Percentiles rank a stretch among this genome's conserved stretches.
Conservation (phyloP, 2,888 invertebrate genomes). For the Isoperla grammatica region DNA sequence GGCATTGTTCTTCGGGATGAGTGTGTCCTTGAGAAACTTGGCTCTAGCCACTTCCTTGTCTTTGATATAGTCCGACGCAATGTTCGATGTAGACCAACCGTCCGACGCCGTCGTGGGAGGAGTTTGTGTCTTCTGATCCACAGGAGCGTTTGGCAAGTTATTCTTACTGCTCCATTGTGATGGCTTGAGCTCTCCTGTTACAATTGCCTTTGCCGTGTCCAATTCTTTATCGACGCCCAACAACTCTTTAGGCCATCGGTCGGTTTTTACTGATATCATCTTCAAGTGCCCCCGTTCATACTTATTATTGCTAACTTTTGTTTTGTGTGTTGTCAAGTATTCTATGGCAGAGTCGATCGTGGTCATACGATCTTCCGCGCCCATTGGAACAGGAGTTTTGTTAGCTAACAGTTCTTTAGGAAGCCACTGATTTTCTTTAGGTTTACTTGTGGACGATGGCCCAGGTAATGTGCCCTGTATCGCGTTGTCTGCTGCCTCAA, state of each 20-base stretch:
- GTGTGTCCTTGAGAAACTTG: constrained; percentile 1
- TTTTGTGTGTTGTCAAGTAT: constrained; percentile 8
- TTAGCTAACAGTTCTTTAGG: background rate
- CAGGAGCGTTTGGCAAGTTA: too few species aligned
- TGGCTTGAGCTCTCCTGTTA: background rate
- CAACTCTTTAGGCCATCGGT: constrained; percentile 3
- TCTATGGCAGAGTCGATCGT: constrained; percentile 19
- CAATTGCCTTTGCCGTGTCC: background rate
- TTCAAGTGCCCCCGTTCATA: background rate
- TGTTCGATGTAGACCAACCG: constrained; percentile 2
- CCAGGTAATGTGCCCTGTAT: background rate
- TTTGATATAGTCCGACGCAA: background rate
- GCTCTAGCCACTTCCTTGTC: constrained; percentile 5
- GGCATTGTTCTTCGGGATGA: background rate
- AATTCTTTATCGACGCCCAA: background rate
- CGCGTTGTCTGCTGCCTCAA: background rate
- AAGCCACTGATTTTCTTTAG: background rate
- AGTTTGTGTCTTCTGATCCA: too few species aligned
- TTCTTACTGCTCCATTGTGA: background rate
- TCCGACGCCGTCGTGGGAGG: background rate
- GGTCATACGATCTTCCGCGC: background rate
- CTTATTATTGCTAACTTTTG: background rate
- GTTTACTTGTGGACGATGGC: background rate
- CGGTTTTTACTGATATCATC: background rate
- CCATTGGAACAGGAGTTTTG: background rate